Percentiles rank a stretch among this genome's conserved stretches.
Evolutionary conservation across 2,113 vertebrate species (phyloP).

Genomic region (Colius striatus): DNA sequence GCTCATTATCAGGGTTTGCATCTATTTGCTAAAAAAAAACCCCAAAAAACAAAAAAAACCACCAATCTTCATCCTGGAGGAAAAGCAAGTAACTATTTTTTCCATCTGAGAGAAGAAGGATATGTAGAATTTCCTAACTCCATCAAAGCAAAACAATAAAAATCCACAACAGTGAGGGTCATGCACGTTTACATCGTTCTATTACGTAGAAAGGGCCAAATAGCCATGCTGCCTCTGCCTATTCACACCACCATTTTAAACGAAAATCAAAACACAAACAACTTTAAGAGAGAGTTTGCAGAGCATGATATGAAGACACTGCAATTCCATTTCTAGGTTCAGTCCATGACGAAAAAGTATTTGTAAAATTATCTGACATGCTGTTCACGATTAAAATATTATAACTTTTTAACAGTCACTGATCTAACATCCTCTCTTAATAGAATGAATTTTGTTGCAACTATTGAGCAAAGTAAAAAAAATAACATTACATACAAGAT

Average conservation of each 20-base stretch:
- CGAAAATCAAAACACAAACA: neutral
- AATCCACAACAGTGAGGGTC: neutral
- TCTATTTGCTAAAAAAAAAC: neutral
- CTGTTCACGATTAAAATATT: neutral
- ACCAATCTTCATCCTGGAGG: neutral
- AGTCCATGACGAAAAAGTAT: neutral
- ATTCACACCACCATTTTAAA: neutral
- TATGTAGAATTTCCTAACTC: neutral
- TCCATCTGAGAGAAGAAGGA: neutral
- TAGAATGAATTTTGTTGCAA: neutral
- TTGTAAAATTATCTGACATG: neutral
- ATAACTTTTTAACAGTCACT: neutral
- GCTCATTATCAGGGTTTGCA: neutral
- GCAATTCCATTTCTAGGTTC: neutral
- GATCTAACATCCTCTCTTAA: neutral
- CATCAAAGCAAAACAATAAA: neutral
- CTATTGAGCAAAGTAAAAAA: neutral
- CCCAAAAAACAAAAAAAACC: neutral
- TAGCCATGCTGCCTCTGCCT: neutral
- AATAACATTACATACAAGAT: neutral
- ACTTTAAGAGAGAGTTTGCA: neutral
- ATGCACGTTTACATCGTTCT: neutral
- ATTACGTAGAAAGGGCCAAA: neutral
- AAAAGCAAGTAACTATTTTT: neutral
- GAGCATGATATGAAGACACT: neutral